phyloP scores from a whole-genome alignment of 2,888 invertebrate genomes.

The Ectropis crepuscularia region DNA sequence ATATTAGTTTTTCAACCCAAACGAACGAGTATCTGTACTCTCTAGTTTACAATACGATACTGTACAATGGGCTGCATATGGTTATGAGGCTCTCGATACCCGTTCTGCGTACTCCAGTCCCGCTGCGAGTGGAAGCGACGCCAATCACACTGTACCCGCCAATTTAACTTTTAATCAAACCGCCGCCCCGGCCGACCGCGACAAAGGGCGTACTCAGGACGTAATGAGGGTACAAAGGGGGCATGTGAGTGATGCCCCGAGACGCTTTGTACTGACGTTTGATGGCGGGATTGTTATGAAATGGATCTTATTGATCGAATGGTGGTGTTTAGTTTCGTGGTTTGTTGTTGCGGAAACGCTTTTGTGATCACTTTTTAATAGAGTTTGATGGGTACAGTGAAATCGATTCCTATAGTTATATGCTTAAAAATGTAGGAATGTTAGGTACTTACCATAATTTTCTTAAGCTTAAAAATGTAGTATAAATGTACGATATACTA shows the following conservation, averaged over 20 bases:
- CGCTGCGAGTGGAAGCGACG: slow-evolving; percentile 21
- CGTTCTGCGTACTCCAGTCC: no score
- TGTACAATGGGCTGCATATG: no score
- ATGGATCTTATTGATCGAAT: not conserved
- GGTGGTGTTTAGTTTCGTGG: not conserved
- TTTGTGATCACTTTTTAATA: not conserved
- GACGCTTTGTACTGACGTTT: slow-evolving; percentile 20
- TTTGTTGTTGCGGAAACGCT: not conserved
- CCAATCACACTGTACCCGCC: slow-evolving; percentile 46
- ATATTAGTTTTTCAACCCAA: no score
- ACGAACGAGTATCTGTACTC: no score
- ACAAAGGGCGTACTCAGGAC: slow-evolving; percentile 28
- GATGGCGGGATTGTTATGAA: not conserved
- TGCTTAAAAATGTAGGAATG: no score
- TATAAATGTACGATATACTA: no score
- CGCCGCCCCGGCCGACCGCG: slow-evolving; percentile 33
- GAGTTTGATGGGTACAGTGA: not conserved
- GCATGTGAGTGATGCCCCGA: slow-evolving; percentile 10
- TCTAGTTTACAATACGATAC: no score
- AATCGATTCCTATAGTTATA: no score
- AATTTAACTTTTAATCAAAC: slow-evolving; percentile 51
- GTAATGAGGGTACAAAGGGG: slow-evolving; percentile 22
- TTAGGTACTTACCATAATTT: no score
- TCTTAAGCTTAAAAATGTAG: no score
- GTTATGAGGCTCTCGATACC: no score